Percentiles rank a stretch among this genome's conserved stretches.
Evolutionary conservation across 1,140 invertebrate genomes (phyloP).

Genomic region (Elysia chlorotica): DNA sequence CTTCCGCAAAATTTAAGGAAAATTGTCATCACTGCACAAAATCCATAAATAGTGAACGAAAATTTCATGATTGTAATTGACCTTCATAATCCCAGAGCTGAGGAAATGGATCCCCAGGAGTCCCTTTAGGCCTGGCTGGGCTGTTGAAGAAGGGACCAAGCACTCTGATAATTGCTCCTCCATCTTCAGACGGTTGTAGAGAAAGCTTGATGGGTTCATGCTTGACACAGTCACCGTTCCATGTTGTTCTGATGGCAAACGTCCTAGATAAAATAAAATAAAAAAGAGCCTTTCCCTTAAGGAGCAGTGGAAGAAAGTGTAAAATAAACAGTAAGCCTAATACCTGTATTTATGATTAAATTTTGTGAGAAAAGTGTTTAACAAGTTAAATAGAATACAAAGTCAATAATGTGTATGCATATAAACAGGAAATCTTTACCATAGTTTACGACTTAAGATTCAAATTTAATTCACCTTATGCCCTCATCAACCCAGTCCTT

Average conservation of each 20-base stretch:
- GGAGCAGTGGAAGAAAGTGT: too few species aligned
- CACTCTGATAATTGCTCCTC: slow-evolving; percentile 18
- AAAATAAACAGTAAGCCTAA: too few species aligned
- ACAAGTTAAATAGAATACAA: too few species aligned
- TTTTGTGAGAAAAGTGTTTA: too few species aligned
- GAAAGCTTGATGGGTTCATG: slow-evolving; percentile 25
- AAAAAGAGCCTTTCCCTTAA: too few species aligned
- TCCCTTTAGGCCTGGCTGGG: slow-evolving; percentile 36
- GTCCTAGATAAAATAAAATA: slow-evolving; percentile 1
- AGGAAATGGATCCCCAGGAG: slow-evolving; percentile 48
- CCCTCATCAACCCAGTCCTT: slow-evolving; percentile 2
- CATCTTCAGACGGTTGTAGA: not conserved
- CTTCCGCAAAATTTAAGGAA: too few species aligned
- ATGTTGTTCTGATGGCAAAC: slow-evolving; percentile 30
- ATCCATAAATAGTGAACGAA: too few species aligned
- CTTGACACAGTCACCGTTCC: slow-evolving; percentile 26
- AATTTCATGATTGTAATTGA: too few species aligned
- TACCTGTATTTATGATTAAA: too few species aligned
- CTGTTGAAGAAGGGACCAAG: slow-evolving; percentile 59
- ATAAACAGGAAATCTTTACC: too few species aligned
- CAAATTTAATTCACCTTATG: not conserved
- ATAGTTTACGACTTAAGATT: not conserved
- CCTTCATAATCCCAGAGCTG: slow-evolving; percentile 62
- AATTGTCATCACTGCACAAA: too few species aligned
- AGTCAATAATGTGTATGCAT: too few species aligned